Percentiles rank a stretch among this genome's conserved stretches.
These are phyloP conservation scores for Dexiosoma caninum DNA, from an alignment of 2,888 invertebrate genomes.

Conservation along the genomic window DNA sequence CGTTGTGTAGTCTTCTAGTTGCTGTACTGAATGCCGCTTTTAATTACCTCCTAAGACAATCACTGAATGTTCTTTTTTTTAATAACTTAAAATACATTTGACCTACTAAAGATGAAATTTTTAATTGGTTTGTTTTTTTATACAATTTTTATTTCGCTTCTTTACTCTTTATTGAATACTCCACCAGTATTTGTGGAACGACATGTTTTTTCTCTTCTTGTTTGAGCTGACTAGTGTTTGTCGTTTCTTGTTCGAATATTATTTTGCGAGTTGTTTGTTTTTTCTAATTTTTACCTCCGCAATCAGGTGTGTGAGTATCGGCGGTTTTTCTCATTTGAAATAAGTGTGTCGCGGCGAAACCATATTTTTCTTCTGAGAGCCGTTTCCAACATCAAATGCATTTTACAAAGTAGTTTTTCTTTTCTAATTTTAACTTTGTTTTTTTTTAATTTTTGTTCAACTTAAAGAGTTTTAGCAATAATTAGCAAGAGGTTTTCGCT, in stretches of 20 bases:
- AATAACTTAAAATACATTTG: not conserved
- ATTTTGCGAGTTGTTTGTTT: too few relatives aligned
- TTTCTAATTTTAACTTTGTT: not conserved
- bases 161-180: slow-evolving; percentile 49
- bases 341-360: slow-evolving; percentile 56
- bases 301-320: not conserved
- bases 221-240: slow-evolving; percentile 1
- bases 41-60: too few relatives aligned
- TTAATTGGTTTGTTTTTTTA: slow-evolving; percentile 40
- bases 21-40: too few relatives aligned
- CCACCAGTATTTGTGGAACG: slow-evolving; percentile 14
- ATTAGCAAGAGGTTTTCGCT: slow-evolving; percentile 15
- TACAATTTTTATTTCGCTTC: too few relatives aligned
- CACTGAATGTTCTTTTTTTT: too few relatives aligned
- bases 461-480: slow-evolving; percentile 47
- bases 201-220: not conserved
- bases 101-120: not conserved
- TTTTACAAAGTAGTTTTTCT: slow-evolving; percentile 3
- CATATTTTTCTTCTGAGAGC: slow-evolving; percentile 41
- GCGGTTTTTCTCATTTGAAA: slow-evolving; percentile 30
- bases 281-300: not conserved
- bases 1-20: too few relatives aligned
- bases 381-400: slow-evolving; percentile 36
- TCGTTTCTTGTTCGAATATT: not conserved
- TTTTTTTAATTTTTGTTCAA: slow-evolving; percentile 12